phyloP scores from a whole-genome alignment of 2,888 invertebrate genomes.

The Dromius quadrimaculatus region DNA sequence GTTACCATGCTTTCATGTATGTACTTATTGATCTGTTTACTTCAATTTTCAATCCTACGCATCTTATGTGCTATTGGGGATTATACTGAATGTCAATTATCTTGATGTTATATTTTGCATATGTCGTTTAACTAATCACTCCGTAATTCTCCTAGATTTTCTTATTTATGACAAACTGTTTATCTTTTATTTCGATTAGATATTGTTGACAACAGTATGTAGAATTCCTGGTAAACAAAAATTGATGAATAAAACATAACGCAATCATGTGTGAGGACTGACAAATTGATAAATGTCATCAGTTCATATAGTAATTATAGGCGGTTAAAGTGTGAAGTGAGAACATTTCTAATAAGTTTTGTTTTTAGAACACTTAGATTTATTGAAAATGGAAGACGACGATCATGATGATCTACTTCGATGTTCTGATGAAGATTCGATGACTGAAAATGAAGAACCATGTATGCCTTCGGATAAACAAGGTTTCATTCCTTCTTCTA shows the following conservation, averaged over 20 bases:
- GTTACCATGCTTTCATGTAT: constrained; percentile 36
- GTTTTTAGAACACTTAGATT: constrained; percentile 15
- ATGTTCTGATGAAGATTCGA: constrained; percentile 64
- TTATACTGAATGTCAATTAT: constrained; percentile 33
- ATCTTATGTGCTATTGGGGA: constrained; percentile 31
- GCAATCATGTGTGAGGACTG: too few species aligned
- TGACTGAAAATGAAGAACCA: constrained; percentile 63
- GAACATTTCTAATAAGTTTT: constrained; percentile 1
- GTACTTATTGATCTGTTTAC: constrained; percentile 49
- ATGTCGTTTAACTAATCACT: too few species aligned
- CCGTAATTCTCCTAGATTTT: neutral
- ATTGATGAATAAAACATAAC: constrained; percentile 8
- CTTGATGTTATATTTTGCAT: constrained; percentile 19
- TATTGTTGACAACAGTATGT: constrained; percentile 19
- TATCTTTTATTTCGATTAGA: constrained; percentile 26
- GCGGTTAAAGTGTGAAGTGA: neutral
- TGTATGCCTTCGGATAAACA: constrained; percentile 61
- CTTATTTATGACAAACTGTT: constrained; percentile 28
- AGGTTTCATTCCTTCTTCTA: constrained; percentile 57
- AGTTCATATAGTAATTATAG: neutral
- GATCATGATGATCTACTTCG: constrained; percentile 64
- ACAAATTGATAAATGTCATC: constrained; percentile 1
- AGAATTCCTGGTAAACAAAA: constrained; percentile 6
- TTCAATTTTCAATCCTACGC: constrained; percentile 40
- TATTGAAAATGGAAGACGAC: constrained; percentile 59